phyloP scores from a whole-genome alignment of 1,140 invertebrate genomes.

The Neodiprion pinetum region DNA sequence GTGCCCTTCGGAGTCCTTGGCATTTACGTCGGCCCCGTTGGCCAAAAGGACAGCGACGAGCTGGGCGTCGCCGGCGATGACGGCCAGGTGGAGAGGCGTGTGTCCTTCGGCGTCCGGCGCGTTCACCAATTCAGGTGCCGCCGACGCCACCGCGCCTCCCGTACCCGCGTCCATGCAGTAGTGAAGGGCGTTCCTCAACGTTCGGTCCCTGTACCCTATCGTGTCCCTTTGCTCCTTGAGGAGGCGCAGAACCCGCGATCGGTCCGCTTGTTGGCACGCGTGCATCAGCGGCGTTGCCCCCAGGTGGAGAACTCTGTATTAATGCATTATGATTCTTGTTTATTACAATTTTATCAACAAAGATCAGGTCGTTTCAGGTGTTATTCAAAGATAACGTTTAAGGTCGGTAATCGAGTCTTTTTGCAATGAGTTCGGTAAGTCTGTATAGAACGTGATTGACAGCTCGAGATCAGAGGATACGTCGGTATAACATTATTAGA shows the following conservation, averaged over 20 bases:
- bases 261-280: conserved; percentile 82
- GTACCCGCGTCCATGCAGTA: conserved; percentile 86
- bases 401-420: no score
- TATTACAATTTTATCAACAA: neutral
- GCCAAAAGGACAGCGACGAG: conserved; percentile 82
- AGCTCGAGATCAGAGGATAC: no score
- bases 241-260: conserved; percentile 63
- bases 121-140: conserved; percentile 80
- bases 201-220: conserved; percentile 74
- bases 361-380: no score
- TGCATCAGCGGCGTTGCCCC: conserved; percentile 85
- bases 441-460: no score
- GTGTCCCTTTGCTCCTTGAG: conserved; percentile 61
- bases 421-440: no score
- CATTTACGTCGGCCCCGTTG: conserved; percentile 86
- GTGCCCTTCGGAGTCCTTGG: conserved; percentile 91
- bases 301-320: conserved; percentile 52
- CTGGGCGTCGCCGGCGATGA: conserved; percentile 87
- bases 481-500: no score
- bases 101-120: conserved; percentile 91
- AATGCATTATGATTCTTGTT: neutral
- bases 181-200: conserved; percentile 87
- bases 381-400: no score
- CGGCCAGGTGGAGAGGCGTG: conserved; percentile 90
- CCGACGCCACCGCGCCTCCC: conserved; percentile 75